Base-by-base conservation (phyloP, 2,888 invertebrate species). In the Coelinius sp. region DNA sequence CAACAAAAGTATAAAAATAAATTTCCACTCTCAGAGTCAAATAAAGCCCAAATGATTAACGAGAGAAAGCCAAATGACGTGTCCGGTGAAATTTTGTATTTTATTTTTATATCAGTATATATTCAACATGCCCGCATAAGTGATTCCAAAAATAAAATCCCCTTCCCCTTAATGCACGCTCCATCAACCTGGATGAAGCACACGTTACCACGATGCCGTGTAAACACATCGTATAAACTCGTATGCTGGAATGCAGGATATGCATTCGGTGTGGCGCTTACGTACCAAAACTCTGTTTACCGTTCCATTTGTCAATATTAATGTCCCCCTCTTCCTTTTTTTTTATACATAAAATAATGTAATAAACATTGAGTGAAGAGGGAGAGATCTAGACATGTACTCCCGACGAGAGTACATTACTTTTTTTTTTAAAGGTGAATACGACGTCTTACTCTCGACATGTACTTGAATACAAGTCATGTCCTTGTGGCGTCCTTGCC, bases 401-500 rank as follows among this genome's bases (percentile, higher is more conserved):
- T 70, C 52, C n/a, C n/a, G n/a, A n/a, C n/a, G n/a, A n/a, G n/a
- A n/a, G n/a, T n/a, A n/a, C n/a, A n/a, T n/a, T n/a, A n/a, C n/a
- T 41, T n/a, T 41, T 41, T 41, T n/a, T 63, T 25, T 63, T 44
- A 3, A 22, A 24, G 3, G n/a, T n/a, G 20, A 41, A 41, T 63
- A 41, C 41, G n/a, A n/a, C 41, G n/a, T 62, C 62, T 22, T 62
- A 38, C 38, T 20, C 22, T 12, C 14, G 35, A 59, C 10, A 35
- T 59, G 59, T 63, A 63, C 41, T 41, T 24, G 24, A 38, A 63
- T 63, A 41, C 35, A 4, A 20, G 63, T 81, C 79, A 80, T 85
- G 85, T 86, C 86, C 86, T 86, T 86, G 85, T 83, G 81, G 80
- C 86, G 86, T 86, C 86, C 86, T 86, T 86, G 86, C 85, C 85